Percentiles rank a stretch among this genome's conserved stretches.
phyloP scores from a whole-genome alignment of 2,888 invertebrate genomes.

The Tholera decimalis region DNA sequence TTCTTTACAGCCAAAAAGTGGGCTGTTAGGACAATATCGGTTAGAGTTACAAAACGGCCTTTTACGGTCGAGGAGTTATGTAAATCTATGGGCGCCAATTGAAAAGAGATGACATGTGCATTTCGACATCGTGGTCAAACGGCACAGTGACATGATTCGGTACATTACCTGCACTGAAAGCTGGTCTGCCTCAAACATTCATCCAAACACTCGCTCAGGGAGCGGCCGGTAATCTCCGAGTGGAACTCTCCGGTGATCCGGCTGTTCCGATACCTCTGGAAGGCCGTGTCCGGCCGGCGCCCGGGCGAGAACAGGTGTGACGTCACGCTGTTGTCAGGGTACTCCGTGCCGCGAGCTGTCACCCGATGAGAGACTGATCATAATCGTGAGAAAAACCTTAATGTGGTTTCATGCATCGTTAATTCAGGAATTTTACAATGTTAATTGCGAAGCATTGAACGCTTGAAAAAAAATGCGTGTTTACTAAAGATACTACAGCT shows the following conservation, averaged over 20 bases:
- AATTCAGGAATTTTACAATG: constrained; percentile 51
- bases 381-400: constrained; percentile 87
- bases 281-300: constrained; percentile 96
- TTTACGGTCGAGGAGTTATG: constrained; percentile 57
- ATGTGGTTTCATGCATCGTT: constrained; percentile 80
- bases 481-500: constrained; percentile 27
- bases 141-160: constrained; percentile 55
- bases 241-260: constrained; percentile 97
- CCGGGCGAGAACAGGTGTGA: constrained; percentile 96
- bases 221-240: constrained; percentile 97
- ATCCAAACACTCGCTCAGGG: constrained; percentile 97
- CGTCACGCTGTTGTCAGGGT: constrained; percentile 96
- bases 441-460: constrained; percentile 39
- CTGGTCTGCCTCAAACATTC: constrained; percentile 97
- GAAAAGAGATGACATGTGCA: constrained; percentile 56
- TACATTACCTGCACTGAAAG: constrained; percentile 95
- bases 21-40: constrained; percentile 37
- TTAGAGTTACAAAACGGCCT: constrained; percentile 51
- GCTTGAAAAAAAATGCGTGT: constrained; percentile 33
- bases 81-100: constrained; percentile 56
- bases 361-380: constrained; percentile 91
- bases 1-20: constrained; percentile 10
- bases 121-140: constrained; percentile 64
- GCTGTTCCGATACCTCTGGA: constrained; percentile 96
- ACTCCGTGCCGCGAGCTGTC: constrained; percentile 96